Conservation (phyloP, 2,113 vertebrate species). For the Colossoma macropomum region DNA sequence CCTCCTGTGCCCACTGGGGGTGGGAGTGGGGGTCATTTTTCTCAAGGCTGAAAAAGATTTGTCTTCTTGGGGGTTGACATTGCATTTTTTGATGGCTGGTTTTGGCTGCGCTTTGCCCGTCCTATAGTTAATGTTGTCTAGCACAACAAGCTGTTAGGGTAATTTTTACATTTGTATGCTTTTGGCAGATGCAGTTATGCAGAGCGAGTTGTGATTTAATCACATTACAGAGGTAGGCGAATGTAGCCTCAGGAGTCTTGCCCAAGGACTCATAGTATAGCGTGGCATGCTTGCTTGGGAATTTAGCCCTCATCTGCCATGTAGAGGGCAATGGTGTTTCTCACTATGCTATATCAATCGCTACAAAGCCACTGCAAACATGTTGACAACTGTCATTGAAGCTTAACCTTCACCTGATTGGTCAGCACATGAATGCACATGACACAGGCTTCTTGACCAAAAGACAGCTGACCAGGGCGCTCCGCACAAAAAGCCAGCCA, state of each 20-base stretch:
- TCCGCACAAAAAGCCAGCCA: neutral
- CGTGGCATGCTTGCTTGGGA: no score
- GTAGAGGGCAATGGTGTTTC: no score
- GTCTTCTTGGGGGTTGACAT: neutral
- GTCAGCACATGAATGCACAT: neutral
- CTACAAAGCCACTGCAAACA: neutral
- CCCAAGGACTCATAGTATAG: no score
- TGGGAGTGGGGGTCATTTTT: neutral
- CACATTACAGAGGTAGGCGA: no score
- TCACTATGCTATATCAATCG: neutral
- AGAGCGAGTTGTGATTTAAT: no score
- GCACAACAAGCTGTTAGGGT: no score
- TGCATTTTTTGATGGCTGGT: neutral
- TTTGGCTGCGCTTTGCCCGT: neutral
- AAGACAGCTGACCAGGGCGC: neutral
- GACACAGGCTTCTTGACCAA: neutral
- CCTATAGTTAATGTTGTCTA: no score
- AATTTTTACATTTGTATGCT: no score
- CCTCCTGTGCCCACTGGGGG: neutral
- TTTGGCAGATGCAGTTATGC: no score
- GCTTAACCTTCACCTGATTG: neutral
- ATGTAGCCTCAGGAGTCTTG: no score
- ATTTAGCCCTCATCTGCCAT: no score
- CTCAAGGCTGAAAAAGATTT: neutral
- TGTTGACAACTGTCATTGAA: neutral